phyloP scores from a whole-genome alignment of 2,888 invertebrate species.

The Diaphora mendica region DNA sequence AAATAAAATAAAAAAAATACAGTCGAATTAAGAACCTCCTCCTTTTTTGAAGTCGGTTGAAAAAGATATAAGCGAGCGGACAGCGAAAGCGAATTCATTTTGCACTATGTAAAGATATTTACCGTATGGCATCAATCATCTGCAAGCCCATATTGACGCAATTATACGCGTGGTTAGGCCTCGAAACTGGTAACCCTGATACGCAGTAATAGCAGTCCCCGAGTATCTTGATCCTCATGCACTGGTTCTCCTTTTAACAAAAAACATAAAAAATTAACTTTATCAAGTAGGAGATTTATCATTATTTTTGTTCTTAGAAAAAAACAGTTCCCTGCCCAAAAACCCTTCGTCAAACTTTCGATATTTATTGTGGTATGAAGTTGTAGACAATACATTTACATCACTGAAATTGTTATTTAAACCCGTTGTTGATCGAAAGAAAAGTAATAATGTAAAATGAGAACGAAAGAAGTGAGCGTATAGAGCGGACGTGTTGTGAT shows the following conservation, averaged over 20 bases:
- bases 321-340: not conserved
- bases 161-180: conserved; percentile 97
- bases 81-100: no score
- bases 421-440: no score
- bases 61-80: no score
- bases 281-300: not conserved
- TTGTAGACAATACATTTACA: not conserved
- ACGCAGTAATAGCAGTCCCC: conserved; percentile 99
- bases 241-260: conserved; percentile 93
- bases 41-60: no score
- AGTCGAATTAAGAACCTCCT: no score
- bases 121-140: conserved; percentile 98
- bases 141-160: conserved; percentile 98
- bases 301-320: not conserved
- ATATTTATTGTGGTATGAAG: not conserved
- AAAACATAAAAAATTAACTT: not conserved
- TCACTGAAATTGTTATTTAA: no score
- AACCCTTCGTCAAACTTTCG: not conserved
- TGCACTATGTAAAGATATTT: conserved; percentile 37
- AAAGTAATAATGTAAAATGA: no score
- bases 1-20: no score
- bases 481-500: no score
- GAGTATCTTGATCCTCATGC: conserved; percentile 97
- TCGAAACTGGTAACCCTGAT: conserved; percentile 95
- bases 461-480: no score